phyloP scores from a whole-genome alignment of 2,888 invertebrate genomes.

The Mesoligia furuncula region DNA sequence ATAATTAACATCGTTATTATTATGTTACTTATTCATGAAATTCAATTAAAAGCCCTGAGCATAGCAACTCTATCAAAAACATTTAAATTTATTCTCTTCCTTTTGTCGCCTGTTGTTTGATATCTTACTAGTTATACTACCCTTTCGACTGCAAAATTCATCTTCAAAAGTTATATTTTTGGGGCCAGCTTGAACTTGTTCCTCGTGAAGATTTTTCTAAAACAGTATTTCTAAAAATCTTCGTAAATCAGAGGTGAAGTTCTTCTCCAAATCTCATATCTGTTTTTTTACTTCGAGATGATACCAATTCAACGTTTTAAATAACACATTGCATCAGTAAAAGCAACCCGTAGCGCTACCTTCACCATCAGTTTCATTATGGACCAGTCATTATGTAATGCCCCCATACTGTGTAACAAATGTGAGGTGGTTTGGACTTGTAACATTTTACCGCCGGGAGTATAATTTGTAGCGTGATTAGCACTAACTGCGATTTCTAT shows the following conservation, averaged over 20 bases:
- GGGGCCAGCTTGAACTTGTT: background rate
- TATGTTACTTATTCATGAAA: conserved; percentile 30
- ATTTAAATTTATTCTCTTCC: background rate
- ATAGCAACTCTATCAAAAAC: background rate
- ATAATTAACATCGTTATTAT: conserved; percentile 22
- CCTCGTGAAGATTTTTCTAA: background rate
- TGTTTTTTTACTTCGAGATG: background rate
- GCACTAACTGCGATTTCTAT: conserved; percentile 23
- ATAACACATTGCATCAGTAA: conserved; percentile 17
- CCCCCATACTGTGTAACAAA: conserved; percentile 8
- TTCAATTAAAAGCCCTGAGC: conserved; percentile 13
- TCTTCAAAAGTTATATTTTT: background rate
- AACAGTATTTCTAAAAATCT: background rate
- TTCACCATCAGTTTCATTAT: conserved; percentile 19
- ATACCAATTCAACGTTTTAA: background rate
- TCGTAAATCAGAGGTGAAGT: no score
- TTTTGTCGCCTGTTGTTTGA: background rate
- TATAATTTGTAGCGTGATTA: conserved; percentile 50
- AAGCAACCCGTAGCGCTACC: background rate
- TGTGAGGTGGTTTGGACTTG: conserved; percentile 6
- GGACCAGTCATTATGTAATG: conserved; percentile 24
- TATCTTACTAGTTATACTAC: background rate
- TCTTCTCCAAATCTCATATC: background rate
- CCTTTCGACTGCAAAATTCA: background rate
- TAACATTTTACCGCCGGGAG: conserved; percentile 12